These are phyloP conservation scores for Ancistrus triradiatus DNA, from an alignment of 2,113 vertebrate species.

Conservation along the genomic window DNA sequence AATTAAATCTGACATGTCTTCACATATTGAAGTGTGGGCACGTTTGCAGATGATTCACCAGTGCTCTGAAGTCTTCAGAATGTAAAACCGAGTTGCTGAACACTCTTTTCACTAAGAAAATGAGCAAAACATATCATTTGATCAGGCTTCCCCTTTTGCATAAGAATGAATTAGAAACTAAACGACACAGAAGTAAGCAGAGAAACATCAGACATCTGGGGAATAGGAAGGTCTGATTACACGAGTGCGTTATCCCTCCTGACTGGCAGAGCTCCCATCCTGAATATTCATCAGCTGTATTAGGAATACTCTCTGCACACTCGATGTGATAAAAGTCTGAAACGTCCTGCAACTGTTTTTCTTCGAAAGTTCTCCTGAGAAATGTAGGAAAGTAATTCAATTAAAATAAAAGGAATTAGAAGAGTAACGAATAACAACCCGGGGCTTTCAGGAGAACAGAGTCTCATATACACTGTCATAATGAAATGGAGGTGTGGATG, in stretches of 20 bases:
- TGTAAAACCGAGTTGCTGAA: too few species aligned
- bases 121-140: too few species aligned
- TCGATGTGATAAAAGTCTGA: not conserved
- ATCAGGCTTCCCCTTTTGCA: too few species aligned
- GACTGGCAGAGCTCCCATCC: slow-evolving; percentile 3
- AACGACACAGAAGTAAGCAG: not conserved
- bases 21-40: too few species aligned
- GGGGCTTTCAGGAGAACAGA: too few species aligned
- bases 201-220: slow-evolving; percentile 34
- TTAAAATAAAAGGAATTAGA: slow-evolving; percentile 25
- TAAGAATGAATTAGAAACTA: too few species aligned
- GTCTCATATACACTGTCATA: slow-evolving; percentile 10
- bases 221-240: slow-evolving; percentile 58
- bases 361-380: not conserved
- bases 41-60: too few species aligned
- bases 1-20: too few species aligned
- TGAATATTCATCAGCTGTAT: slow-evolving; percentile 52
- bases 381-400: slow-evolving; percentile 34
- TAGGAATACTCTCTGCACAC: slow-evolving; percentile 31
- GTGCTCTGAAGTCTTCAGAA: too few species aligned
- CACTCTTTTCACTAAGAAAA: too few species aligned
- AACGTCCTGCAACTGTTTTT: not conserved
- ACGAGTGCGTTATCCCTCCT: slow-evolving; percentile 39
- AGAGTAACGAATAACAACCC: slow-evolving; percentile 31
- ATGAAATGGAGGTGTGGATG: slow-evolving; percentile 39